Evolutionary conservation across 2,113 vertebrate species (phyloP), one percentile per base, ranked within the genome.

Genomic region (Oceanodroma tethys): DNA sequence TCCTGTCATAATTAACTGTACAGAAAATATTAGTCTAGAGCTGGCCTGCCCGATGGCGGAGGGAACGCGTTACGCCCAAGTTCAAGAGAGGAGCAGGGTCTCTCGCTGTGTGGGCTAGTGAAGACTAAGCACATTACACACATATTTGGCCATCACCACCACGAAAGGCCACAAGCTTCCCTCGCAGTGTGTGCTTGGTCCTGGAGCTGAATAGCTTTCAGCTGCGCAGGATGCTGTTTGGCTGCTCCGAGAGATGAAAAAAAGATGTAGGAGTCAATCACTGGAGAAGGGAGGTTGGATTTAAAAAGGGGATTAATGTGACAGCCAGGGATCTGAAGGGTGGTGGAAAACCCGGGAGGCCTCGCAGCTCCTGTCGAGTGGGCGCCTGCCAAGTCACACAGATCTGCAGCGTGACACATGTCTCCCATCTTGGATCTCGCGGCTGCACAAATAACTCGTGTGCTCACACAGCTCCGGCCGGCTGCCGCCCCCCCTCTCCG

Each of bases 81-180:
- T 93, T 95, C 93, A 83, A 88, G 93, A 93, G 88, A 93, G 85
- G 83, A 91, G 92, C 94, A 42, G 94, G 90, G 94, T 86, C 66
- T 94, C 95, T 96, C 40, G 16, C 88, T 98, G 97, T 96, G 97
- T 98, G 97, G 97, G 96, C 96, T 93, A 74, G 30, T 34, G 82
- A 79, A 84, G 83, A 43, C 78, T 78, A 52, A 95, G 92, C 83
- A 86, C 94, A 96, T 97, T 95, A 94, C 95, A 97, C 86, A 93
- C 95, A 97, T 95, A 80, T 66, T 97, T 97, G 97, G 97, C 96
- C 93, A 95, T 86, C 88, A 78, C 10, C 95, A 92, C 74, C 90
- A 93, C 38, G 62, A 94, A 96, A 92, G 81, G 83, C 95, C 90
- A 88, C 2, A 58, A 78, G 85, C 83, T 97, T 92, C 94, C 94